These are phyloP conservation scores for Cerastoderma edule DNA, from an alignment of 2,888 invertebrate genomes.

Conservation along the genomic window DNA sequence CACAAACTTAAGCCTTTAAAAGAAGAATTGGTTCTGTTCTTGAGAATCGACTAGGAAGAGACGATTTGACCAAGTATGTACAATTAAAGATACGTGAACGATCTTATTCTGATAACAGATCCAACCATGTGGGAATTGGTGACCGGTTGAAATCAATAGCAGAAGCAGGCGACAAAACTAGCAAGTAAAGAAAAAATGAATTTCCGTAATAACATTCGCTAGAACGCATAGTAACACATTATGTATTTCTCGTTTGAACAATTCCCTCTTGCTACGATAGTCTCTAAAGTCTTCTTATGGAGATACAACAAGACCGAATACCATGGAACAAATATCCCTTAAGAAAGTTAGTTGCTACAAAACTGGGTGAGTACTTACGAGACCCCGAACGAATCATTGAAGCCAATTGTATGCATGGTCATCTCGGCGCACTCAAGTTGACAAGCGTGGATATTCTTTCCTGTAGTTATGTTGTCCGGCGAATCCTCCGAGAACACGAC, in stretches of 20 bases:
- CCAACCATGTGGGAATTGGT: no score
- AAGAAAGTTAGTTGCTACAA: not conserved
- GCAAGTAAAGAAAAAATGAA: no score
- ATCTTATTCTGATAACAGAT: no score
- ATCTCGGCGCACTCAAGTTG: slow-evolving; percentile 2
- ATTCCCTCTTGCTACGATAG: not conserved
- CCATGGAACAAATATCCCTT: not conserved
- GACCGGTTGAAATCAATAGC: no score
- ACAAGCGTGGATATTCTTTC: not conserved
- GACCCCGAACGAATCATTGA: not conserved
- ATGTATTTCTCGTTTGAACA: not conserved
- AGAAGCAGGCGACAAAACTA: no score
- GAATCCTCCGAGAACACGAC: slow-evolving; percentile 5
- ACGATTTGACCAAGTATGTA: no score
- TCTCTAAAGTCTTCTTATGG: not conserved
- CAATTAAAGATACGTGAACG: no score
- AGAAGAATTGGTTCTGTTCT: no score
- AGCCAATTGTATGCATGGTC: not conserved
- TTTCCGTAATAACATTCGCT: no score
- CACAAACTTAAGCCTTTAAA: no score
- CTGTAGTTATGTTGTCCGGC: not conserved
- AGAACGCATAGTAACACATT: not conserved
- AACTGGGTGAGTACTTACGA: slow-evolving; percentile 3
- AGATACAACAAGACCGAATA: not conserved
- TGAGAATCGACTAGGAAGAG: no score